phyloP scores from a whole-genome alignment of 2,113 vertebrate species.

The Microtus oregoni region DNA sequence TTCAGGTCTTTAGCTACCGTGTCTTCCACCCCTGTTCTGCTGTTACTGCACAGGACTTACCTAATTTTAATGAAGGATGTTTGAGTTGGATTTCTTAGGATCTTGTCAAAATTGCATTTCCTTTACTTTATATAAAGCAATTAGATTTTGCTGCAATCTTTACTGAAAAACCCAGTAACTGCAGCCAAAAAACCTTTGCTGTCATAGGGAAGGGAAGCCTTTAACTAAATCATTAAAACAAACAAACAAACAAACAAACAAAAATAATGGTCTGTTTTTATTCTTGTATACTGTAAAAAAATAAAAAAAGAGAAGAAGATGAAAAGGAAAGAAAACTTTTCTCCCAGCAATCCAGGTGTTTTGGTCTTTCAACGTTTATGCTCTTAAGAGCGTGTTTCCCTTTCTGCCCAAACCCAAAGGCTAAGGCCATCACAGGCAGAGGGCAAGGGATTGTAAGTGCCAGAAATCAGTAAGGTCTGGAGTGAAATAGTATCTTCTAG shows the following conservation, averaged over 20 bases:
- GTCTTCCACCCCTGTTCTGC: neutral
- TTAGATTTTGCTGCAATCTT: conserved; percentile 23
- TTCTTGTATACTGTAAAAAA: neutral
- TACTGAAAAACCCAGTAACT: neutral
- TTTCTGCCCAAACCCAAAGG: neutral
- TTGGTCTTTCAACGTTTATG: neutral
- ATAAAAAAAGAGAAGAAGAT: neutral
- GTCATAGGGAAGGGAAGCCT: neutral
- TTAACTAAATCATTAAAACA: neutral
- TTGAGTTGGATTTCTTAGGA: neutral
- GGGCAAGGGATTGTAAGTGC: neutral
- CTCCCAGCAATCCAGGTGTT: neutral
- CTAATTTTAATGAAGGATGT: conserved; percentile 36
- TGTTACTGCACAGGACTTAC: conserved; percentile 12
- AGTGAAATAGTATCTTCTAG: neutral
- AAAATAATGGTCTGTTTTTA: neutral
- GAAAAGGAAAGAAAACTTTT: neutral
- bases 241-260: neutral
- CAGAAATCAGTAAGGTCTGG: neutral
- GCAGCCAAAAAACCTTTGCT: neutral
- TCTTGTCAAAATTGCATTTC: conserved; percentile 26
- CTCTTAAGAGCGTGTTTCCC: neutral
- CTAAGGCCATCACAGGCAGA: neutral
- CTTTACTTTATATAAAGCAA: neutral
- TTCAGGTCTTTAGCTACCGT: neutral